Evolutionary conservation across 2,888 invertebrate genomes (phyloP).

Genomic region (Serrognathus titanus): DNA sequence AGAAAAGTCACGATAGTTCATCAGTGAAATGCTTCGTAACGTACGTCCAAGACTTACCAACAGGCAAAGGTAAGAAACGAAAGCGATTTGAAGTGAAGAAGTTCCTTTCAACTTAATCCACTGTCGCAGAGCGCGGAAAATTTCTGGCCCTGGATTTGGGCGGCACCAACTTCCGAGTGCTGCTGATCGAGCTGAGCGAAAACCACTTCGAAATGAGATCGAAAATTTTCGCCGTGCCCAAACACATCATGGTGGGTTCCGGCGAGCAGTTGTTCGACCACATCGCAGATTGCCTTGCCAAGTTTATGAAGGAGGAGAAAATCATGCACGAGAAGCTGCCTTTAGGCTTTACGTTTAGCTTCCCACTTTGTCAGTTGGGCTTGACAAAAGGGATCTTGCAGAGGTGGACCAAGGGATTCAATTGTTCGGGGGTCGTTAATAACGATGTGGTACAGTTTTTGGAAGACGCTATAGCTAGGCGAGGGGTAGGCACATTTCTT

Average conservation of each 20-base stretch:
- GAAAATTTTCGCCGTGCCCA: slow-evolving; percentile 95
- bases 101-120: not conserved
- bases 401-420: slow-evolving; percentile 96
- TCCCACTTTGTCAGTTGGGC: slow-evolving; percentile 84
- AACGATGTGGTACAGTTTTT: slow-evolving; percentile 88
- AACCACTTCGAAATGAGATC: slow-evolving; percentile 93
- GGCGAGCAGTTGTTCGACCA: slow-evolving; percentile 88
- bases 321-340: slow-evolving; percentile 75
- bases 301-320: slow-evolving; percentile 84
- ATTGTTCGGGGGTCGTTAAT: slow-evolving; percentile 85
- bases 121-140: slow-evolving; percentile 59
- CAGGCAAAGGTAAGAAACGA: slow-evolving; percentile 71
- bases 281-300: slow-evolving; percentile 88
- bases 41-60: slow-evolving; percentile 92
- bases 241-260: slow-evolving; percentile 89
- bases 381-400: slow-evolving; percentile 82
- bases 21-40: slow-evolving; percentile 94
- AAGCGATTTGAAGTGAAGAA: not conserved
- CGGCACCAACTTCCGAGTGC: slow-evolving; percentile 95
- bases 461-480: slow-evolving; percentile 81
- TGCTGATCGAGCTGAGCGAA: slow-evolving; percentile 83
- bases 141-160: slow-evolving; percentile 96
- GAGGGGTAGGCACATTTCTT: slow-evolving; percentile 65
- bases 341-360: slow-evolving; percentile 95
- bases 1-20: slow-evolving; percentile 70